phyloP scores from a whole-genome alignment of 2,888 invertebrate species.

The Terebella lapidaria region DNA sequence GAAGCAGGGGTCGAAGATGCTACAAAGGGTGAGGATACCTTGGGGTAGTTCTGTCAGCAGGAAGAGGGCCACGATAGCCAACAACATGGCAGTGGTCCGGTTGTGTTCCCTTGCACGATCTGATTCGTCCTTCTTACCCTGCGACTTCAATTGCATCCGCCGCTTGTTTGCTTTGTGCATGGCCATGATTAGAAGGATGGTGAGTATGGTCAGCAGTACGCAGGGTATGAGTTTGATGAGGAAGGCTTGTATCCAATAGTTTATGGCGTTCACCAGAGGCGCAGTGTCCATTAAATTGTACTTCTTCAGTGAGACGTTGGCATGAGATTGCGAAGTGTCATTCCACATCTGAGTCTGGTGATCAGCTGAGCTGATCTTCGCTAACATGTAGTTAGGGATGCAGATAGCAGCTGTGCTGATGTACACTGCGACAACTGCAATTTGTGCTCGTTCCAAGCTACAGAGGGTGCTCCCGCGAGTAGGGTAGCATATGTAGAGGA shows the following conservation, averaged over 20 bases:
- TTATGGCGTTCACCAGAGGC: conserved; percentile 55
- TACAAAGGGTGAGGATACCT: conserved; percentile 68
- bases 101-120: conserved; percentile 55
- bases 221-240: too few species aligned
- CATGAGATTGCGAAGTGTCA: too few species aligned
- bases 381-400: conserved; percentile 78
- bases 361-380: too few species aligned
- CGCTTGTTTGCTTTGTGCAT: conserved; percentile 47
- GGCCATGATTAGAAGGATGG: conserved; percentile 52
- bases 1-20: conserved; percentile 73
- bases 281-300: too few species aligned
- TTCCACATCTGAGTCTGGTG: too few species aligned
- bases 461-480: conserved; percentile 78
- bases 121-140: conserved; percentile 46
- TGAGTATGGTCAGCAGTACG: conserved; percentile 80
- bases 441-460: conserved; percentile 72
- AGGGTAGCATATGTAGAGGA: conserved; percentile 67
- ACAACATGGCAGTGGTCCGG: too few species aligned
- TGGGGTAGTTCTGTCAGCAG: too few species aligned
- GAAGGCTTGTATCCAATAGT: too few species aligned
- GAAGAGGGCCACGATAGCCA: too few species aligned
- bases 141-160: conserved; percentile 24
- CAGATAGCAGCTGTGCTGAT: conserved; percentile 78
- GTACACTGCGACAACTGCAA: conserved; percentile 75
- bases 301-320: too few species aligned